A percentile compares a stretch with the other conserved stretches of the same genome.
These are phyloP conservation scores for Ceratina calcarata DNA, from an alignment of 1,140 invertebrate genomes.

Conservation along the genomic window DNA sequence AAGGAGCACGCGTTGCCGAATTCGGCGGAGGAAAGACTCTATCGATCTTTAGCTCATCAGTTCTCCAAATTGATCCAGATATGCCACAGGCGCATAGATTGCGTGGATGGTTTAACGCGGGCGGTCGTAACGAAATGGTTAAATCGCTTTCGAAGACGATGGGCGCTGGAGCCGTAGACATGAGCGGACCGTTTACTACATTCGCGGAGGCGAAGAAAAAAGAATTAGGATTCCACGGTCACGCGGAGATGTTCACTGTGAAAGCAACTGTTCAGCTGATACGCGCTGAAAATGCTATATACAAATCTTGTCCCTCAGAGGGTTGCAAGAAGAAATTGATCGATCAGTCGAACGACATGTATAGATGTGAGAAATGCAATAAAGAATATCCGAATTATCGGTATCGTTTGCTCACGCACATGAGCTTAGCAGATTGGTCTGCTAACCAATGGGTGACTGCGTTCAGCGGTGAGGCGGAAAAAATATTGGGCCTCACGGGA, in stretches of 20 bases:
- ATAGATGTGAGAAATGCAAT: constrained; percentile 96
- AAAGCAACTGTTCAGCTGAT: constrained; percentile 87
- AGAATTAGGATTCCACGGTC: constrained; percentile 84
- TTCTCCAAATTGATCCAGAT: constrained; percentile 92
- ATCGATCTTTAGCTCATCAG: constrained; percentile 82
- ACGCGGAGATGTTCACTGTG: constrained; percentile 88
- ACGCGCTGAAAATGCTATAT: constrained; percentile 90
- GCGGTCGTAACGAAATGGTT: constrained; percentile 83
- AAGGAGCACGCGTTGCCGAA: constrained; percentile 88
- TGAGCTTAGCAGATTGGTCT: constrained; percentile 90
- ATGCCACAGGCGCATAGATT: constrained; percentile 91
- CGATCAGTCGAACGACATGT: constrained; percentile 92
- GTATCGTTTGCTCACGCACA: constrained; percentile 90
- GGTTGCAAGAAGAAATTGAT: constrained; percentile 96
- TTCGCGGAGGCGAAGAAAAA: constrained; percentile 87
- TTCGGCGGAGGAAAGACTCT: constrained; percentile 87
- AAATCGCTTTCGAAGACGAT: constrained; percentile 68
- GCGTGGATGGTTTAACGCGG: constrained; percentile 94
- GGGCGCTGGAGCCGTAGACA: constrained; percentile 50
- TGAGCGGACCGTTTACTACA: constrained; percentile 81
- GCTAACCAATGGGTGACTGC: constrained; percentile 92
- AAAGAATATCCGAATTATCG: constrained; percentile 91
- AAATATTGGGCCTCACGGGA: constrained; percentile 87
- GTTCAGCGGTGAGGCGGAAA: constrained; percentile 93
- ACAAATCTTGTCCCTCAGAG: constrained; percentile 92